A percentile compares a stretch with the other conserved stretches of the same genome.
These are phyloP conservation scores for Ectobius pallidus DNA, from an alignment of 2,888 invertebrate species.

Conservation along the genomic window DNA sequence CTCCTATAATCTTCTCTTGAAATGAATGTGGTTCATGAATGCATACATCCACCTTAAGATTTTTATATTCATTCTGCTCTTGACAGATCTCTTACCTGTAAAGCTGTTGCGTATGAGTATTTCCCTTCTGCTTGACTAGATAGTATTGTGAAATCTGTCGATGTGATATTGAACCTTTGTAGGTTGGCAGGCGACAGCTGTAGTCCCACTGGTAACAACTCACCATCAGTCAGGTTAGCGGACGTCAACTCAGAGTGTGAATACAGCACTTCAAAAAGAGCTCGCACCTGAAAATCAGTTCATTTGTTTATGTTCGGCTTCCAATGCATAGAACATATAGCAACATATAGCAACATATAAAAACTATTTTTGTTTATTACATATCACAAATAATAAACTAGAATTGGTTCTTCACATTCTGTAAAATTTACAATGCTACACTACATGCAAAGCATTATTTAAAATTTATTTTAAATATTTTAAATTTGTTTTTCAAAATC, in stretches of 20 bases:
- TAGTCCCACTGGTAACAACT: constrained; percentile 27
- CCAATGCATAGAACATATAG: not conserved
- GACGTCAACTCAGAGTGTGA: not conserved
- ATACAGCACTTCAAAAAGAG: constrained; percentile 31
- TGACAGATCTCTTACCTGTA: no score
- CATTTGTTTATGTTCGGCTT: not conserved
- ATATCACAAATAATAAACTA: no score
- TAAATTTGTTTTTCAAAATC: no score
- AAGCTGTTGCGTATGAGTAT: constrained; percentile 33
- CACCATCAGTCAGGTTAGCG: not conserved
- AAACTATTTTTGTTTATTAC: not conserved
- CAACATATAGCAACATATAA: not conserved
- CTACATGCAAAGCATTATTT: no score
- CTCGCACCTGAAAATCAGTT: constrained; percentile 31
- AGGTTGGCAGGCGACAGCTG: constrained; percentile 36
- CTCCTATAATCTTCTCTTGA: no score
- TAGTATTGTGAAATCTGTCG: constrained; percentile 37
- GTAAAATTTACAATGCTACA: no score
- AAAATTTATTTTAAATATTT: no score
- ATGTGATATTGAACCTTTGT: constrained; percentile 33
- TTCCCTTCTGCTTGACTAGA: not conserved
- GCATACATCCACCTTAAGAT: no score
- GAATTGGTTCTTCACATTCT: no score
- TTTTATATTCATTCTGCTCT: no score
- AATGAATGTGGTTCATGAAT: no score